Base-by-base conservation (phyloP, 2,888 invertebrate genomes). In the Macroteleia sp. region DNA sequence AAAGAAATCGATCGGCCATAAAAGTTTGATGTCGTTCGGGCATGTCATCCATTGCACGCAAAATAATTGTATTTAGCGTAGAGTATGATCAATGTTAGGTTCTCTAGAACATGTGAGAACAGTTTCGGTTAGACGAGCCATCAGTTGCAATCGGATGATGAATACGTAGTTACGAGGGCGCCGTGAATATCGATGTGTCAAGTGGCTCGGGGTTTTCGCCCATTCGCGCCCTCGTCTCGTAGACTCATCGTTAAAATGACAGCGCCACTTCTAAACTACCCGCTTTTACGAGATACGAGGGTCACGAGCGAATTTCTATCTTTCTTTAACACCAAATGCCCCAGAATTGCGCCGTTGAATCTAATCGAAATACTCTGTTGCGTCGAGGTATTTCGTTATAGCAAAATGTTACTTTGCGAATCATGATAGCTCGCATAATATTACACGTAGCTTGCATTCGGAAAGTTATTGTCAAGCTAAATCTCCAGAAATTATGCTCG, bases 381-480 rank as follows among this genome's bases (percentile, higher is more conserved):
- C 69, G 20, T 48, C 22, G 56, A 42, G 61, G 28, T 71, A 62
- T 69, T 50, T 69, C 61, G 17, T n/a, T n/a, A n/a, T 12, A 17
- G 41, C 62, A 59, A 76, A 76, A 70, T 66, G 57, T 59, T 70
- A 54, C 54, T 48, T 57, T 25, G 73, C 59, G 36, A 74, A 59
- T 52, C 66, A 20, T 25, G 77, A 77, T 77, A 77, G 66, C 70
- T 70, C 75, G 67, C 61, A 66, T 66, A 66, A 71, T 71, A 66
- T 61, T 71, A 61, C 66, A 66, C 70, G 59, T 61, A 46, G 14
- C 10, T 16, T 39, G 64, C 70, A 66, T 76, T 70, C 64, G 57
- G 70, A 77, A 77, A 77, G 77, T 70, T 71, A 77, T 77, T 77
- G 77, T 77, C 70, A 77, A 70, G 41, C 70, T 77, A 77, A 77